A percentile compares a stretch with the other conserved stretches of the same genome.
phyloP scores from a whole-genome alignment of 2,113 vertebrate species.

The Pedionomus torquatus region DNA sequence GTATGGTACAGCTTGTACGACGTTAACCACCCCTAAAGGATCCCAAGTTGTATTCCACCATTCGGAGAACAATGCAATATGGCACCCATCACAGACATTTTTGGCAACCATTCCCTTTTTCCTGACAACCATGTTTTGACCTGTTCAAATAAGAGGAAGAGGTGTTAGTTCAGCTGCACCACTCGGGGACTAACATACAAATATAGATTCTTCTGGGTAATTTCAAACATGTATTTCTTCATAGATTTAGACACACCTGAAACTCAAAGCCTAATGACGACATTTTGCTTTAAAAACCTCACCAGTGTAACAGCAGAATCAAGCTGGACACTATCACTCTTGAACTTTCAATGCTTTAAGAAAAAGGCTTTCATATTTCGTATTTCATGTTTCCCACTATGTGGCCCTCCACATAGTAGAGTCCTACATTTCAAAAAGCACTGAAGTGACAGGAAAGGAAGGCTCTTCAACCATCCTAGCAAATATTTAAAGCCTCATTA shows the following conservation, averaged over 20 bases:
- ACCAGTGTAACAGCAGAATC: not conserved
- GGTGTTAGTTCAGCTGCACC: not conserved
- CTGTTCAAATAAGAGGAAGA: constrained; percentile 21
- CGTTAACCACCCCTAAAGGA: not conserved
- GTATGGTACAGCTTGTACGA: not conserved
- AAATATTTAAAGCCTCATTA: not conserved
- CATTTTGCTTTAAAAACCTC: not conserved
- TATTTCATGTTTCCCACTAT: no score
- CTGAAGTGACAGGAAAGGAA: not conserved
- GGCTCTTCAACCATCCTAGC: not conserved
- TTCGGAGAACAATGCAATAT: not conserved
- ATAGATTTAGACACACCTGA: not conserved
- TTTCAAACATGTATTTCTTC: not conserved
- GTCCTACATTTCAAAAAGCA: not conserved
- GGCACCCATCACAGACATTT: not conserved
- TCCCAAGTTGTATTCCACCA: constrained; percentile 19
- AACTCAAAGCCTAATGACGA: not conserved
- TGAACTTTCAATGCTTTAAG: not conserved
- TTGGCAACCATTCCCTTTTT: not conserved
- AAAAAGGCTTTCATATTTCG: not conserved
- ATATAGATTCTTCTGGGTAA: not conserved
- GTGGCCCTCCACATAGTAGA: not conserved
- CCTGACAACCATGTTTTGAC: not conserved
- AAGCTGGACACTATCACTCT: not conserved
- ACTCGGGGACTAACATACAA: not conserved